Conservation (phyloP, 2,113 vertebrate genomes). For the Lethenteron reissneri region DNA sequence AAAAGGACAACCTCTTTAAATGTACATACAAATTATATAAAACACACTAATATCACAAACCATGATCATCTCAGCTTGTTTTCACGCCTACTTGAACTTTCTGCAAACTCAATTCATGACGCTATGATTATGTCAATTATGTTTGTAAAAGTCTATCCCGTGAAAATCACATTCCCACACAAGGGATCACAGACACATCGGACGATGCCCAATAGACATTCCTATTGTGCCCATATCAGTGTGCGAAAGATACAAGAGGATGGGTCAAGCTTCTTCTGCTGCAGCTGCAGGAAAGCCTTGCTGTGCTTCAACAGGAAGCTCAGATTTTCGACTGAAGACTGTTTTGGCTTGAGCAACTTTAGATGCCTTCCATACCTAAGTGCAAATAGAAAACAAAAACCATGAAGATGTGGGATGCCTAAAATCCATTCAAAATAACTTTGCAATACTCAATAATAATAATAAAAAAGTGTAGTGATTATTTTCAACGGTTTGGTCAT, state of each 20-base stretch:
- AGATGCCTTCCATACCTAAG: conserved; percentile 51
- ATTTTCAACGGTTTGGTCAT: neutral
- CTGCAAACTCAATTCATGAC: no score
- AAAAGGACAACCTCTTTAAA: no score
- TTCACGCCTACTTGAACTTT: no score
- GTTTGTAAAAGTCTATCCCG: no score
- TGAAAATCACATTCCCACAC: no score
- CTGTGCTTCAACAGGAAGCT: conserved; percentile 36
- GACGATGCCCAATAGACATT: no score
- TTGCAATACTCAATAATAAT: neutral
- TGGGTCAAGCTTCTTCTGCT: conserved; percentile 24
- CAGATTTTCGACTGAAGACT: conserved; percentile 26
- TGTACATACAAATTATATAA: no score
- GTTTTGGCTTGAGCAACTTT: conserved; percentile 24
- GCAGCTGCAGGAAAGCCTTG: conserved; percentile 39
- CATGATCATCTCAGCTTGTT: no score
- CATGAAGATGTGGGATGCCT: conserved; percentile 10
- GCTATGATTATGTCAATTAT: no score
- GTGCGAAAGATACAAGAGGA: conserved; percentile 49
- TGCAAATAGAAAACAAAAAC: conserved; percentile 13
- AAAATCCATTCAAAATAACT: conserved; percentile 11
- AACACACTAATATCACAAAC: no score
- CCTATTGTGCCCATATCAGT: no score
- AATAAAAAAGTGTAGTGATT: neutral
- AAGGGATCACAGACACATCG: no score